These are phyloP conservation scores for Drosophila ustulata DNA, from an alignment of 2,888 invertebrate species.

Conservation along the genomic window DNA sequence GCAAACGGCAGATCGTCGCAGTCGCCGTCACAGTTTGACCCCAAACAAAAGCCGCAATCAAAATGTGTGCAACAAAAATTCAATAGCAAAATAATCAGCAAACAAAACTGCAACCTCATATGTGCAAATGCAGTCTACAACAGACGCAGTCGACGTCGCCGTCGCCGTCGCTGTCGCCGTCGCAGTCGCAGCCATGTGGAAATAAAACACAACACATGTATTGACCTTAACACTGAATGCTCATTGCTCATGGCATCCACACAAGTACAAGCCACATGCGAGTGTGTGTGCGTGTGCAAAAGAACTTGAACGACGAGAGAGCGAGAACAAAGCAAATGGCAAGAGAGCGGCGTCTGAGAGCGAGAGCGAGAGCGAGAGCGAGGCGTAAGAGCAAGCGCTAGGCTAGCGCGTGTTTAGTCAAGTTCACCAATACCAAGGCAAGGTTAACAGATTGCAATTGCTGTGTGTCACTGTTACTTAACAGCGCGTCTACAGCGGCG, in stretches of 20 bases:
- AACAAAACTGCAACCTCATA: constrained; percentile 60
- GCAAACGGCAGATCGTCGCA: constrained; percentile 57
- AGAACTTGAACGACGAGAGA: constrained; percentile 54
- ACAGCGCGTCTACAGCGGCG: constrained; percentile 68
- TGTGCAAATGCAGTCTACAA: constrained; percentile 33
- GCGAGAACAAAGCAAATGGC: constrained; percentile 19
- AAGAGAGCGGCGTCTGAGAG: constrained; percentile 4
- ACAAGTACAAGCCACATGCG: constrained; percentile 21
- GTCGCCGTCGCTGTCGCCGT: background rate
- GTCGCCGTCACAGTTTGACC: constrained; percentile 47
- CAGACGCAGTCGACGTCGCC: no score
- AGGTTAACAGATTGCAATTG: constrained; percentile 43
- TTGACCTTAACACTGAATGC: constrained; percentile 83
- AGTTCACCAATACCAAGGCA: constrained; percentile 78
- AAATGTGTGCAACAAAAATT: constrained; percentile 35
- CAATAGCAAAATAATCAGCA: constrained; percentile 72
- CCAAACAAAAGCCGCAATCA: constrained; percentile 51
- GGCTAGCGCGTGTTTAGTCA: constrained; percentile 66
- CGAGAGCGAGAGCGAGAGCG: constrained; percentile 25
- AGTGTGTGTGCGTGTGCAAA: constrained; percentile 11
- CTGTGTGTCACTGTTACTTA: constrained; percentile 47
- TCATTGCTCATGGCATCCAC: constrained; percentile 48
- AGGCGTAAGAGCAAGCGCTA: constrained; percentile 26
- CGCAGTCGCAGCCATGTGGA: constrained; percentile 26
- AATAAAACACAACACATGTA: constrained; percentile 58